Evolutionary conservation across 64 coral and sea anemone genomes (phyloP), one percentile per base, ranked within the genome.

Genomic region (Montipora capricornis): DNA sequence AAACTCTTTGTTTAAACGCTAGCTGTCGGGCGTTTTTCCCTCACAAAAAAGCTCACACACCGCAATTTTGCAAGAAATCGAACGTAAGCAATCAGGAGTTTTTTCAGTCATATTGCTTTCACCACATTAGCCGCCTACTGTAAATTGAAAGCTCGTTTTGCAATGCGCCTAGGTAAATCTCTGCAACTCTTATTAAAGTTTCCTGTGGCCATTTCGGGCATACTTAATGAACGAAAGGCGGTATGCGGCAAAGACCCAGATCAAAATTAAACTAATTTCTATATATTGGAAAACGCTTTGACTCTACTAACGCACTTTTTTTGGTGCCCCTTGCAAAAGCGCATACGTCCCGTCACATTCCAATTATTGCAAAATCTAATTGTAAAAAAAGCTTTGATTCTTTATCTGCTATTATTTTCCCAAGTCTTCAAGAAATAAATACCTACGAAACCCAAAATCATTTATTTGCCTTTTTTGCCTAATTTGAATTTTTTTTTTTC

Each of bases 261-360:
- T 22, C 10, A 50, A 86, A 73, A 86, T 86, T 71, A 86, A 86
- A 86, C 64, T 86, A 86, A 86, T 86, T 86, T 86, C 47, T 8
- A 71, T 19, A 71, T 51, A 68, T 86, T 71, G 64, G 47, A 86
- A 67, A 86, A 86, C 68, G 0, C 24, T 51, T 1, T 45, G 82
- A 45, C 44, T 14, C 19, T 6, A 57, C 53, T 57, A 4, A 47
- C 12, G 81, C 45, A 20, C 3, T 19, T 71, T 86, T 49, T 17
- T 50, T 37, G 37, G 37, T 37, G 37, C 37, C 37, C 37, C 37
- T 37, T 37, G 37, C 37, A 37, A 37, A 37, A 37, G 37, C 37
- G 37, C 37, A 37, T 37, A 37, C 37, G 37, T 37, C 37, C 37
- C 37, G 2, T 37, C 37, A 37, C 15, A 22, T 37, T 17, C 26